Base-by-base conservation (phyloP, 2,797 vertebrate species). In the Xenops minutus region DNA sequence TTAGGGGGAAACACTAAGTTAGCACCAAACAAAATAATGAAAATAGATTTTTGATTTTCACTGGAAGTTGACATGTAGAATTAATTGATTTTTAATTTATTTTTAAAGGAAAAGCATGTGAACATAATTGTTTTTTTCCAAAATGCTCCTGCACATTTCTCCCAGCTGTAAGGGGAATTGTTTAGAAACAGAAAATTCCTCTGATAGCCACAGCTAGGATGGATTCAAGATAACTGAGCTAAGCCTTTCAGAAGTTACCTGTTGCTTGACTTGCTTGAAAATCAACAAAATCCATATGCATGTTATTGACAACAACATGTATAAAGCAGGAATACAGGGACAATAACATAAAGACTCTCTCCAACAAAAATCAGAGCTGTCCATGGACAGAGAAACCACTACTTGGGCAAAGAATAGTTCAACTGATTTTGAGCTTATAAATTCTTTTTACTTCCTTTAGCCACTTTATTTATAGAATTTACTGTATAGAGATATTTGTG, bases 261-360 rank as follows among this genome's bases (percentile, higher is more conserved):
- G 26, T 64, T 14, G 6, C 68, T 55, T 6, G 2, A 18, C 36
- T 93, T 85, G 8, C 20, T 34, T 64, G 61, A 81, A 71, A 52
- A 81, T 14, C 29, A 58, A 37, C 3, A 51, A 68, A 29, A 26
- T 39, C 2, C 0, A 0, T 14, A 7, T 12, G 17, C 8, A 14
- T 1, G 1, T 48, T 59, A 69, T 41, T 46, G 58, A 73, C 20
- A 83, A 24, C 24, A 59, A 41, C 1, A 6, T 14, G 21, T 43
- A 67, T 48, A 49, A 75, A 82, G 46, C 10, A 61, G 26, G 5
- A 69, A 64, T 51, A 52, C 3, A 36, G 21, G 3, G 48, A 44
- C 58, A 74, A 44, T 3, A 34, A 14, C 4, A 58, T 17, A 48
- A 78, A 75, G 12, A n/a, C 19, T 74, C 52, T 41, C 21, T 66